Evolutionary conservation across 1,140 invertebrate species (phyloP).

Genomic region (Drosophila orena): DNA sequence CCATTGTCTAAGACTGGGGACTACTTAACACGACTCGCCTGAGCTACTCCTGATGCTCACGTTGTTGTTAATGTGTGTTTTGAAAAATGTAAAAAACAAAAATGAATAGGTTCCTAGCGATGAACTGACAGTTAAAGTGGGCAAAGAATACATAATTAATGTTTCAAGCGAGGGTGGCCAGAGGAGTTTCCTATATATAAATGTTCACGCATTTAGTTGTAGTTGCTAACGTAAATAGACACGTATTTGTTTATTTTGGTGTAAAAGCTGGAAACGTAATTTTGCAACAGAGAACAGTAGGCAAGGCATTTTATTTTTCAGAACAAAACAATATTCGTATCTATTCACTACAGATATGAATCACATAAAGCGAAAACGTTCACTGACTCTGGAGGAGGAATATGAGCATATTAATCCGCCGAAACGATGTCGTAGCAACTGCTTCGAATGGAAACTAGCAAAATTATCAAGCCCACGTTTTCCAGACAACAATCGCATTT

Average conservation of each 20-base stretch:
- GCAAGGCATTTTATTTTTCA: background rate
- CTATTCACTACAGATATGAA: background rate
- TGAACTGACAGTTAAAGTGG: slow-evolving; percentile 9
- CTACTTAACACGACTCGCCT: slow-evolving; percentile 64
- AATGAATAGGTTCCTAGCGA: slow-evolving; percentile 2
- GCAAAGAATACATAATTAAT: slow-evolving; percentile 11
- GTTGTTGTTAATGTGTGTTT: slow-evolving; percentile 47
- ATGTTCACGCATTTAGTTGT: too few relatives aligned
- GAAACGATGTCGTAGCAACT: background rate
- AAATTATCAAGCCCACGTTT: background rate
- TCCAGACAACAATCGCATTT: background rate
- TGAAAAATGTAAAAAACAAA: background rate
- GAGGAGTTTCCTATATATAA: background rate
- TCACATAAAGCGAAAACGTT: slow-evolving; percentile 2
- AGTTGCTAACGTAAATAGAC: too few relatives aligned
- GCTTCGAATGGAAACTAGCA: background rate
- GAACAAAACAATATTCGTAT: too few relatives aligned
- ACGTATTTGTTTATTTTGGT: too few relatives aligned
- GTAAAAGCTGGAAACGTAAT: too few relatives aligned
- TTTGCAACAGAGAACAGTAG: background rate
- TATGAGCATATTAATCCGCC: background rate
- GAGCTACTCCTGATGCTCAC: slow-evolving; percentile 20
- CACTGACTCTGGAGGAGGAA: background rate
- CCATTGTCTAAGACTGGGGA: slow-evolving; percentile 64
- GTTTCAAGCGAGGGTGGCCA: background rate